Base-by-base conservation (phyloP, 2,797 vertebrate genomes). In the Natrix natrix region DNA sequence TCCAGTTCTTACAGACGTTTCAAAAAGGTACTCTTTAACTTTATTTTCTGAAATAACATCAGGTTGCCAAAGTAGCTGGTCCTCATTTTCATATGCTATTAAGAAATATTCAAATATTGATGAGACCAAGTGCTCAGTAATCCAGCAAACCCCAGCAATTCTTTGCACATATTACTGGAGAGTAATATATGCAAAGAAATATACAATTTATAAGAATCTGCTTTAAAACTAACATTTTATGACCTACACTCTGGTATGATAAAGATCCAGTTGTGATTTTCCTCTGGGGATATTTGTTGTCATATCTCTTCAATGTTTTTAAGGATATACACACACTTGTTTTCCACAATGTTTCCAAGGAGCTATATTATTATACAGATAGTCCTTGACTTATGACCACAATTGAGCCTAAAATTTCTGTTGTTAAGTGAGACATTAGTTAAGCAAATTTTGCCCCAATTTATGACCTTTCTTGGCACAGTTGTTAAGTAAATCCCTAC, bases 1-100 rank as follows among this genome's bases (percentile, higher is more conserved):
- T 90, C 98, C 97, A 93, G 98, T 97, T 97, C 98, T 98, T 96
- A 98, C 97, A 59, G 98, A 97, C 0, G 98, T 98, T 86, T 99
- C 98, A 94, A 97, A 98, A 96, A 99, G 98, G 95, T 99, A 99
- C 93, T 98, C 98, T 96, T 98, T 98, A 93, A 99, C 98, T 97
- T 98, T 99, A 96, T 93, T 98, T 97, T 99, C 99, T 57, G 98
- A 97, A 95, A 99, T 97, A 66, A 97, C 95, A 88, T 97, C 98
- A 90, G 99, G 99, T 95, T 98, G 98, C 99, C 99, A 99, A 93
- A 99, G 97, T 95, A 99, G 97, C 96, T 99, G 98, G 90, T 99
- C 99, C 93, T 99, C 98, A 91, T 98, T 98, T 97, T 99, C 98
- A 97, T 98, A 99, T 0, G 94, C 99, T 99, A 97, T 94, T 92